A percentile compares a stretch with the other conserved stretches of the same genome.
Conservation (phyloP, 2,797 vertebrate species). For the Phalloptychus januarius region DNA sequence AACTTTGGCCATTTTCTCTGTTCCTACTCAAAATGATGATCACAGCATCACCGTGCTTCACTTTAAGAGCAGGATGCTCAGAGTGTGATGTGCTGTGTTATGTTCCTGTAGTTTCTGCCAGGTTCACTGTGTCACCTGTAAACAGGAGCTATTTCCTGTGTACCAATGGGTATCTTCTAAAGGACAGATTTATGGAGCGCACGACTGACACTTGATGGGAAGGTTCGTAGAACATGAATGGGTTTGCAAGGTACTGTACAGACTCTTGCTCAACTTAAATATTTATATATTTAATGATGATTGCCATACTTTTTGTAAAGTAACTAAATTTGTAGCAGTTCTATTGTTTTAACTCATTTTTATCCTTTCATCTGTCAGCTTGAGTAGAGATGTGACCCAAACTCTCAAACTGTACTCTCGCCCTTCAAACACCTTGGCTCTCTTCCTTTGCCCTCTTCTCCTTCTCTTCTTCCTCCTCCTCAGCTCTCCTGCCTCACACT, state of each 20-base stretch:
- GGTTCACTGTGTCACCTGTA: background rate
- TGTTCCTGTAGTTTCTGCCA: background rate
- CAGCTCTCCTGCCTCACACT: constrained; percentile 58
- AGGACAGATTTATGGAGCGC: background rate
- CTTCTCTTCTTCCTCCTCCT: constrained; percentile 19
- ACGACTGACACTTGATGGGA: background rate
- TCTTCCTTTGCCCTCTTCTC: constrained; percentile 49
- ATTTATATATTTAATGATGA: background rate
- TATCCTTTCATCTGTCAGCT: constrained; percentile 59
- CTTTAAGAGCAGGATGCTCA: background rate
- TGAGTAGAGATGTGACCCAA: constrained; percentile 75
- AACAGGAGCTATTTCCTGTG: background rate
- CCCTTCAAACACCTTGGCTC: constrained; percentile 81
- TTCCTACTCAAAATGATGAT: background rate
- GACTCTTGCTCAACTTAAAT: background rate
- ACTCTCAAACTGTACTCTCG: constrained; percentile 82
- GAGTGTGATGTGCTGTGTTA: background rate
- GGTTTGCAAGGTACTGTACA: background rate
- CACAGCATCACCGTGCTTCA: background rate
- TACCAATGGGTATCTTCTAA: background rate
- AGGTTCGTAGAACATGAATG: background rate
- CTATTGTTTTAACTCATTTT: constrained; percentile 2
- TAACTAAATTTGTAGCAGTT: background rate
- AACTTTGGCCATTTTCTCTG: background rate
- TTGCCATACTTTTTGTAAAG: background rate